Evolutionary conservation across 2,888 invertebrate genomes (phyloP).

Genomic region (Andricus quercusramuli): DNA sequence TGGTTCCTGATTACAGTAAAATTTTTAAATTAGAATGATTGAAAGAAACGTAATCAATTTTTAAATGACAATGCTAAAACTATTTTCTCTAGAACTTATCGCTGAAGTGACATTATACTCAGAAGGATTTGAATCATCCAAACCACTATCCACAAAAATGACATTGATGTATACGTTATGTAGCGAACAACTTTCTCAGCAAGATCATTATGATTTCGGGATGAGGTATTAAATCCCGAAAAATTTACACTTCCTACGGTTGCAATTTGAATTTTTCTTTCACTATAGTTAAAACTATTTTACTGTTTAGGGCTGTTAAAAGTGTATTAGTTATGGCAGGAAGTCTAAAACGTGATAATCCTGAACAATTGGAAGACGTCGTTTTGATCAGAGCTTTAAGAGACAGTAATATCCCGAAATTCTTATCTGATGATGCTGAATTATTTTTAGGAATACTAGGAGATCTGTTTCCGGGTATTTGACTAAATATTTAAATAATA

Average conservation of each 20-base stretch:
- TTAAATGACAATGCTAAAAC: not conserved
- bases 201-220: conserved; percentile 95
- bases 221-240: conserved; percentile 81
- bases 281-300: not conserved
- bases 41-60: not conserved
- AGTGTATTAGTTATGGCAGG: conserved; percentile 97
- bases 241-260: not conserved
- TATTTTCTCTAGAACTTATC: conserved; percentile 83
- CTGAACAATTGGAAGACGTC: conserved; percentile 90
- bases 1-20: conserved; percentile 94
- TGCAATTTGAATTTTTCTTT: not conserved
- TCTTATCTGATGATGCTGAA: conserved; percentile 90
- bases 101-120: conserved; percentile 96
- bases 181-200: conserved; percentile 94
- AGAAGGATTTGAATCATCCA: conserved; percentile 94
- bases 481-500: not conserved
- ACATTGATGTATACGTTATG: conserved; percentile 95
- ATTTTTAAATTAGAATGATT: not conserved
- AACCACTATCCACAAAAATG: conserved; percentile 93
- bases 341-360: conserved; percentile 90
- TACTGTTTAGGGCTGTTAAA: conserved; percentile 87
- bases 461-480: conserved; percentile 89
- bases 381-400: conserved; percentile 91
- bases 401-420: conserved; percentile 95
- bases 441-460: conserved; percentile 92